Evolutionary conservation across 2,797 vertebrate genomes (phyloP).

Genomic region (Thripadectes ignobilis): DNA sequence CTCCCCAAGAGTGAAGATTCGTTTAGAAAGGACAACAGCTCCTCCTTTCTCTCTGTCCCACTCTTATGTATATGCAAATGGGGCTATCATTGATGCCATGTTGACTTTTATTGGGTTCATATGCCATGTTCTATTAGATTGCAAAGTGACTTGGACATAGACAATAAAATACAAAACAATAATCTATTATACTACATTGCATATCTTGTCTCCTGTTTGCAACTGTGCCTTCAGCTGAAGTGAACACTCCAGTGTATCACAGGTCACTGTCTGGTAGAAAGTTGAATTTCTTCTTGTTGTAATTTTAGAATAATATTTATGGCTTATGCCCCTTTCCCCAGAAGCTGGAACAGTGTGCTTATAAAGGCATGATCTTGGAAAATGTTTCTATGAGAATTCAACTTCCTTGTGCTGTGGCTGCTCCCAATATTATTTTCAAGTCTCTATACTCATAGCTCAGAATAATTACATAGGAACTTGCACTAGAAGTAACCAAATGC

Average conservation of each 20-base stretch:
- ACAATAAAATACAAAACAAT: background rate
- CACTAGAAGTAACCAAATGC: background rate
- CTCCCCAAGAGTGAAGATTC: background rate
- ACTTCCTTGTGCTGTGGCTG: background rate
- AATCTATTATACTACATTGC: background rate
- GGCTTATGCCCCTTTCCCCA: background rate
- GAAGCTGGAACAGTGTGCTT: background rate
- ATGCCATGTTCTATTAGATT: background rate
- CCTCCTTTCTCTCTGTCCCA: background rate
- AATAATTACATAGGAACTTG: background rate
- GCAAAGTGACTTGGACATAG: background rate
- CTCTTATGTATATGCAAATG: background rate
- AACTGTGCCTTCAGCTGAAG: background rate
- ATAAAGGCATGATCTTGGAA: background rate
- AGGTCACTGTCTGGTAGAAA: background rate
- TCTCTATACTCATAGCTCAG: background rate
- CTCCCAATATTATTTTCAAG: background rate
- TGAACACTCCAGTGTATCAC: background rate
- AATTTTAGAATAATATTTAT: constrained; percentile 2
- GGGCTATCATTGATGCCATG: rapidly evolving
- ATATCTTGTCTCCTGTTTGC: background rate
- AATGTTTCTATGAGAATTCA: background rate
- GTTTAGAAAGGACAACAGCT: background rate
- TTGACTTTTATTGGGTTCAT: background rate
- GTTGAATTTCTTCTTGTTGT: background rate